Conservation (phyloP, 2,888 invertebrate genomes). For the Hypomecis punctinalis region DNA sequence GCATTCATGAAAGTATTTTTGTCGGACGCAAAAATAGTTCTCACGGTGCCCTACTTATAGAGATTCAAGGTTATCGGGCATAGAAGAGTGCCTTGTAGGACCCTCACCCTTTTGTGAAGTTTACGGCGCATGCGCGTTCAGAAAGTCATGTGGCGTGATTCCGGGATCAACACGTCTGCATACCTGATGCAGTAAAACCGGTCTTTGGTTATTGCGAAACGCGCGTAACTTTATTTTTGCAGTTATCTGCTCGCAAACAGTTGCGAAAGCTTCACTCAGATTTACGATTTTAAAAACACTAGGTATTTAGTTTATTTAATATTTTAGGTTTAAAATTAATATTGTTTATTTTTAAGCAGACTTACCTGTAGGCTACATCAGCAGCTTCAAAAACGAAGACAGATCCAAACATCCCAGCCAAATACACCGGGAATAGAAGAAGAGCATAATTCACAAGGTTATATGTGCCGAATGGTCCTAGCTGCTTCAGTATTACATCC, state of each 20-base stretch:
- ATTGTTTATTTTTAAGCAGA: conserved; percentile 7
- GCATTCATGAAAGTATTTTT: conserved; percentile 11
- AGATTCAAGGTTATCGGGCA: conserved; percentile 37
- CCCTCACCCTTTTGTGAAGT: conserved; percentile 37
- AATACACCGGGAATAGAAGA: conserved; percentile 71
- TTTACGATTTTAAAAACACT: background rate
- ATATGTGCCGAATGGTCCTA: conserved; percentile 76
- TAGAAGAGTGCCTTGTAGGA: conserved; percentile 34
- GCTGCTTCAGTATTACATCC: conserved; percentile 66
- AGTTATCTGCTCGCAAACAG: background rate
- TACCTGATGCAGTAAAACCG: conserved; percentile 6
- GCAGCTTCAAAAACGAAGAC: conserved; percentile 77
- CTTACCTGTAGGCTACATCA: conserved; percentile 73
- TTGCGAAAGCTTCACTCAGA: background rate
- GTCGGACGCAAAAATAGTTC: conserved; percentile 18
- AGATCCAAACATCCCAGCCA: conserved; percentile 78
- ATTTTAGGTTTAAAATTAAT: background rate
- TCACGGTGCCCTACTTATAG: conserved; percentile 30
- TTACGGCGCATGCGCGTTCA: conserved; percentile 55
- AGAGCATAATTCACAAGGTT: conserved; percentile 76
- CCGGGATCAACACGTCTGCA: conserved; percentile 1
- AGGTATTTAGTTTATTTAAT: background rate
- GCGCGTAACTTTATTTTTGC: background rate
- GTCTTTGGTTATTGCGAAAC: conserved; percentile 2
- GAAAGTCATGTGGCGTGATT: conserved; percentile 45